Percentiles rank a stretch among this genome's conserved stretches.
phyloP scores from a whole-genome alignment of 2,888 invertebrate species.

The Diplolepis rosae region DNA sequence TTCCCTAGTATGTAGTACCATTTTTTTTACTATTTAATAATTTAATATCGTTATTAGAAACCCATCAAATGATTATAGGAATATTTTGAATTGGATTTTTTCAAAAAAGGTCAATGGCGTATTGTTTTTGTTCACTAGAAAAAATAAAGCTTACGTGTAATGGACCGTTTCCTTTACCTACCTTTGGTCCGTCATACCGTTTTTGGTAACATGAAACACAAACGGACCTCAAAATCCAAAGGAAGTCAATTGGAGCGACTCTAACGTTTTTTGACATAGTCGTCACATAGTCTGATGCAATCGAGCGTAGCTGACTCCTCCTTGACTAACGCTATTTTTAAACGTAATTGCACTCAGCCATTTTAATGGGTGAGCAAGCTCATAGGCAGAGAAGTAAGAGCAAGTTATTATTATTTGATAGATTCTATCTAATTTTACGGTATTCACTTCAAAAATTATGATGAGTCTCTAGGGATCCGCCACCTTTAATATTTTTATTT shows the following conservation, averaged over 20 bases:
- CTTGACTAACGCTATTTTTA: conserved; percentile 69
- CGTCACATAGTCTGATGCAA: conserved; percentile 67
- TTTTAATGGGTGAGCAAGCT: conserved; percentile 68
- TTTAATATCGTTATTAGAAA: too few species aligned
- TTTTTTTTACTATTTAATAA: too few species aligned
- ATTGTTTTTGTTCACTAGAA: neutral
- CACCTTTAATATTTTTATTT: too few species aligned
- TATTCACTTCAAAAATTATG: neutral
- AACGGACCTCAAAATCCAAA: conserved; percentile 3
- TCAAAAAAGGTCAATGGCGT: neutral
- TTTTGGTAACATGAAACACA: neutral
- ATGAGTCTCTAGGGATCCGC: neutral
- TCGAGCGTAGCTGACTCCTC: conserved; percentile 64
- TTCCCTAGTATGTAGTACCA: too few species aligned
- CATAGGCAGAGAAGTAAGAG: conserved; percentile 50
- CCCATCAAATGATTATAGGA: too few species aligned
- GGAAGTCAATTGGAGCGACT: conserved; percentile 44
- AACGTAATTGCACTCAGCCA: conserved; percentile 69
- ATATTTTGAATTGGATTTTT: too few species aligned
- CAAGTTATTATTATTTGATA: conserved; percentile 23
- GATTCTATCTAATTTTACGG: neutral
- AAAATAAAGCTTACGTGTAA: neutral
- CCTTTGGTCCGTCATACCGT: neutral
- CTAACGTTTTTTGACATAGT: conserved; percentile 58
- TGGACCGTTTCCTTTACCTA: neutral